These are phyloP conservation scores for Chrysina gloriosa DNA, from an alignment of 2,888 invertebrate genomes.

Conservation along the genomic window DNA sequence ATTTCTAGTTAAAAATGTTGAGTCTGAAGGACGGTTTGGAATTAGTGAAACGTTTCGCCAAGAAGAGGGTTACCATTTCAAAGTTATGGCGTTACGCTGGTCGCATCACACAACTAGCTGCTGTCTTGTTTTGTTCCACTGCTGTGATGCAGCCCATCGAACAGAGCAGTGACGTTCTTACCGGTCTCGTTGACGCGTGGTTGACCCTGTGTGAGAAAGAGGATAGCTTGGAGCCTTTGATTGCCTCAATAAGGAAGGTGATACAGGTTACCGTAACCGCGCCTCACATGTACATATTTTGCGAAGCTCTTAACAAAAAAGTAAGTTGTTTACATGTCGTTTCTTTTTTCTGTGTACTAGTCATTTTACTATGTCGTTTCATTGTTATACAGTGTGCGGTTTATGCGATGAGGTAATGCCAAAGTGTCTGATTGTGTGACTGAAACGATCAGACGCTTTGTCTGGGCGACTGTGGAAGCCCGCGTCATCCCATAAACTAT, in stretches of 20 bases:
- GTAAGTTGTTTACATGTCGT: constrained; percentile 53
- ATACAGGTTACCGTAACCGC: constrained; percentile 72
- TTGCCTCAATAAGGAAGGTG: constrained; percentile 60
- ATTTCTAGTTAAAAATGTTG: constrained; percentile 68
- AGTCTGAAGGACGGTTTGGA: constrained; percentile 68
- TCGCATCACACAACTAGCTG: constrained; percentile 69
- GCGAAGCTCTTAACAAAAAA: constrained; percentile 62
- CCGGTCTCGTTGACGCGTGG: constrained; percentile 62
- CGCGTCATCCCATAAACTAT: too few relatives aligned
- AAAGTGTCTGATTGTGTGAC: too few relatives aligned
- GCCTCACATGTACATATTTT: constrained; percentile 76
- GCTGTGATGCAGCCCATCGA: constrained; percentile 68
- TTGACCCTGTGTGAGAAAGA: constrained; percentile 58
- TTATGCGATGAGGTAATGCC: too few relatives aligned
- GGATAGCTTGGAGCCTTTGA: constrained; percentile 55
- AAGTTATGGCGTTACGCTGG: constrained; percentile 70
- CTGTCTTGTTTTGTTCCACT: constrained; percentile 69
- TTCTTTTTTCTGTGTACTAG: constrained; percentile 7
- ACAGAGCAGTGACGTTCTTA: constrained; percentile 57
- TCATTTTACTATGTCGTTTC: too few relatives aligned
- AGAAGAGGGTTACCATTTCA: constrained; percentile 66
- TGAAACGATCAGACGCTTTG: too few relatives aligned
- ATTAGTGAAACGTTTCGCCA: constrained; percentile 67
- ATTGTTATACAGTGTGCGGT: too few relatives aligned
- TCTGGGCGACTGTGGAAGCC: too few relatives aligned